Conservation (phyloP, 2,888 invertebrate genomes). For the Carterocephalus palaemon region DNA sequence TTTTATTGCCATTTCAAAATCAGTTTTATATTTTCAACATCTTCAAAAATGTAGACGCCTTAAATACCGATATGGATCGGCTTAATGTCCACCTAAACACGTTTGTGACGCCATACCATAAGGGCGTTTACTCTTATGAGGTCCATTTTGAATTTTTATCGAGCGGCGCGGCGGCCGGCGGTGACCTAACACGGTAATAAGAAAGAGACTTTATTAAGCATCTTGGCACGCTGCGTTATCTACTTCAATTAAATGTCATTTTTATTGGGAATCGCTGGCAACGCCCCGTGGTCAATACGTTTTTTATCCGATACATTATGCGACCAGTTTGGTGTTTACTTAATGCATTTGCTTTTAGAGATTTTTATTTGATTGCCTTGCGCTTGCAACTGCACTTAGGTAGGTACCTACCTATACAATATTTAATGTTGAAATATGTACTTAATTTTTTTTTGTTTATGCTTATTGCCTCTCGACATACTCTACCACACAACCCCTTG, state of each 20-base stretch:
- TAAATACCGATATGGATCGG: slow-evolving; percentile 1
- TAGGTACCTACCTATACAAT: too few relatives aligned
- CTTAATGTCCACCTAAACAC: slow-evolving; percentile 7
- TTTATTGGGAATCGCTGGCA: slow-evolving; percentile 70
- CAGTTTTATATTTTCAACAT: slow-evolving; percentile 2
- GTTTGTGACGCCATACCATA: slow-evolving; percentile 15
- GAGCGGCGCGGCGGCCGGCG: slow-evolving; percentile 48
- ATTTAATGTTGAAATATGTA: too few relatives aligned
- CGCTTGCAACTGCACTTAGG: too few relatives aligned
- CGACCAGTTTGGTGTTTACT: slow-evolving; percentile 16
- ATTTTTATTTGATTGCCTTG: slow-evolving; percentile 21
- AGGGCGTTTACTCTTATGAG: slow-evolving; percentile 19
- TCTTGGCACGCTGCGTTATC: slow-evolving; percentile 69
- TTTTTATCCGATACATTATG: slow-evolving; percentile 39
- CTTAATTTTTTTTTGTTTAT: too few relatives aligned
- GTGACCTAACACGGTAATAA: slow-evolving; percentile 69
- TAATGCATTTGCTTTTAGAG: slow-evolving; percentile 15
- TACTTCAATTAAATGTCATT: slow-evolving; percentile 76
- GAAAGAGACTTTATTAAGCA: slow-evolving; percentile 73
- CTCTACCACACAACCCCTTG: too few relatives aligned
- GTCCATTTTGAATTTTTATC: slow-evolving; percentile 47
- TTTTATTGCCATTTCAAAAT: background rate
- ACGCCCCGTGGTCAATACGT: slow-evolving; percentile 58
- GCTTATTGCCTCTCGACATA: too few relatives aligned
- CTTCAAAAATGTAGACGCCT: slow-evolving; percentile 13